Base-by-base conservation (phyloP, 2,113 vertebrate species). In the Entelurus aequoreus region DNA sequence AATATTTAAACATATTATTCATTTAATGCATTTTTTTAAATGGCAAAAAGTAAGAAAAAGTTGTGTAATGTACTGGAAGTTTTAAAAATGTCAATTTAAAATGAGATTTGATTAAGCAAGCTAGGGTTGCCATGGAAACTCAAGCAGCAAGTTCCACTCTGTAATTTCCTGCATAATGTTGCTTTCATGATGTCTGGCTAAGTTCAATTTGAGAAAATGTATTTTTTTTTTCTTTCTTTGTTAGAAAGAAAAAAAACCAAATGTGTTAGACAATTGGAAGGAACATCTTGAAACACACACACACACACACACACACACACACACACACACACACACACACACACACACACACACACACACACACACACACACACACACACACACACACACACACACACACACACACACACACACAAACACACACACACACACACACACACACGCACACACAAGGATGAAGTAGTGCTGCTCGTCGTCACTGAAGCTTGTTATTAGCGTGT, bases 401-500 rank as follows among this genome's bases (percentile, higher is more conserved):
- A 28, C 28, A 28, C 28, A 28, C 28, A 4, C 28, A 10, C 7
- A 42, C 40, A 10, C 40, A 8, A 8, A 42, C 40, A 10, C 40
- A 42, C 40, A 42, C 40, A 42, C 40, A 42, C 40, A 52, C 50
- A 16, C 14, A 50, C 48, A 16, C 49, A 1, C 15, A 51, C 49
- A 51, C 49, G 4, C 49, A 35, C 21, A 53, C 21, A 11, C 28
- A 28, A 1, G 4, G 21, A 53, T 51, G 69, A 72, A 60, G 71
- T 72, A 60, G 70, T 67, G 60, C 67, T 59, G 70, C 66, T 74
- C 76, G 60, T 77, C 73, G 63, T 74, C 72, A 74, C 58, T 75
- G 85, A 87, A 87, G 82, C 77, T 47, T 88, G 84, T 84, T 88
- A 90, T 91, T 92, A 91, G 77, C 78, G 69, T 21, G 80, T 69